These are phyloP conservation scores for Microtus richardsoni DNA, from an alignment of 2,113 vertebrate genomes.

Conservation along the genomic window DNA sequence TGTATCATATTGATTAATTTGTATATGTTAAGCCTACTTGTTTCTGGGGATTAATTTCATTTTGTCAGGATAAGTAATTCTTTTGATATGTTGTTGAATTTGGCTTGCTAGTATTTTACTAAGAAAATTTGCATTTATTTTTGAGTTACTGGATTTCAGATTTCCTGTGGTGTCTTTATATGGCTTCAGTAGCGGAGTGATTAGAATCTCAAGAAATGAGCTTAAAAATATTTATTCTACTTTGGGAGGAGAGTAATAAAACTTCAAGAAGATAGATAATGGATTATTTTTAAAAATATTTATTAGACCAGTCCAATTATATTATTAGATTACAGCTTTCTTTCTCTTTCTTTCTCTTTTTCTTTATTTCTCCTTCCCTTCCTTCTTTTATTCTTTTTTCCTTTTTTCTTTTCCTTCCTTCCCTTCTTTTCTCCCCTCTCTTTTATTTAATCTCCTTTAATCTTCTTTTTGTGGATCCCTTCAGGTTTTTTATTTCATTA, in stretches of 20 bases:
- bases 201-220: neutral
- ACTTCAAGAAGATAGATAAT: neutral
- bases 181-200: neutral
- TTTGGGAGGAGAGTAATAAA: neutral
- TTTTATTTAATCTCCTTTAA: neutral
- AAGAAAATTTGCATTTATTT: neutral
- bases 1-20: neutral
- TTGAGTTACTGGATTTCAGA: neutral
- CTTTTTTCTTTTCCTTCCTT: too few relatives aligned
- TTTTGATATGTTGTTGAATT: neutral
- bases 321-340: neutral
- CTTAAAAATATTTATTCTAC: neutral
- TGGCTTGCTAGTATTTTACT: neutral
- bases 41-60: neutral
- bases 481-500: neutral
- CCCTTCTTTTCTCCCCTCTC: rapidly evolving
- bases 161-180: neutral
- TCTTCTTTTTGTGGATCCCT: too few relatives aligned
- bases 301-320: neutral
- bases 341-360: neutral
- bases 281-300: neutral
- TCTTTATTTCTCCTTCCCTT: too few relatives aligned
- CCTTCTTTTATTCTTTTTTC: too few relatives aligned
- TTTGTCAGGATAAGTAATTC: neutral
- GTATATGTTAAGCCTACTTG: neutral